Evolutionary conservation across 2,113 vertebrate species (phyloP), one percentile per base, ranked within the genome.

Genomic region (Bubalus kerabau): DNA sequence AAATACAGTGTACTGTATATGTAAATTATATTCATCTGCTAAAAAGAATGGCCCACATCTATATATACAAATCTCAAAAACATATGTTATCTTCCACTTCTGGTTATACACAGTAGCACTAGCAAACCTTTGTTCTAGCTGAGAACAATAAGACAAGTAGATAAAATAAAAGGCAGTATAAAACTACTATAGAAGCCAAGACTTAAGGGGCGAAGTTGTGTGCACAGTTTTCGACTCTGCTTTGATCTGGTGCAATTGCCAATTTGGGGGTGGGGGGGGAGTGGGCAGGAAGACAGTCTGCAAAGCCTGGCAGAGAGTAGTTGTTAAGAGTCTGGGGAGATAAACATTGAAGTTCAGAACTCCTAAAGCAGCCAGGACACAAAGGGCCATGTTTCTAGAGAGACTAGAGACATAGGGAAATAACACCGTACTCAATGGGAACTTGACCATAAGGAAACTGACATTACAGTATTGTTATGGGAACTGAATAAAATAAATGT

Each of bases 21-120:
- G 81, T 67, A 92, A 84, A 96, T 92, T 88, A 24, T 85, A 88
- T 86, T 90, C 91, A 93, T 86, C 87, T 98, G 82, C 88, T 97
- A 71, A 94, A 92, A 94, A 90, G 36, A 95, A 92, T 62, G 60
- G 81, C 54, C 36, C 19, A 83, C 71, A 36, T 82, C 56, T 97
- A n/a, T 62, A 83, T n/a, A 84, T 46, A 88, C 71, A 94, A 92
- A 93, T 97, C 88, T 94, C 67, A 92, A 86, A 96, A 96, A 87
- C 82, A 96, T 52, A 76, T 94, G 88, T 36, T 86, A 78, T 91
- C 36, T 89, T 91, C 88, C 50, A 95, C 81, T 95, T 92, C 92
- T 97, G 85, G 67, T 50, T 78, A 40, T 52, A 67, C 59, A 40
- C 50, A 76, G 90, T 96, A 82, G 87, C 71, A 80, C 5, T 80